Conservation (phyloP, 2,797 vertebrate species). For the Calcarius lapponicus region DNA sequence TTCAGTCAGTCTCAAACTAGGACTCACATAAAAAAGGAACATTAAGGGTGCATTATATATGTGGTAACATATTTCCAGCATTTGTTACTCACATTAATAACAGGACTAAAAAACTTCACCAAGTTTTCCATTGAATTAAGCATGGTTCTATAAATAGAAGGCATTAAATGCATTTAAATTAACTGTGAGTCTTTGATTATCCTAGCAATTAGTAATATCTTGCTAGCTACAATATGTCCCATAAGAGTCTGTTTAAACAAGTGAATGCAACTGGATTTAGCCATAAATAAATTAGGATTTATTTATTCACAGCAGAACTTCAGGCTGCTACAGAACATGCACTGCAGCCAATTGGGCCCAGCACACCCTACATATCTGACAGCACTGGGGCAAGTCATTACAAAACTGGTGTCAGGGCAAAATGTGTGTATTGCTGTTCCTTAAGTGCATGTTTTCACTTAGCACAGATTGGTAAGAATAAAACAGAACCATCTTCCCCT, state of each 20-base stretch:
- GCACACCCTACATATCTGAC: background rate
- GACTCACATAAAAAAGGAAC: background rate
- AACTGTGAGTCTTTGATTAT: slow-evolving; percentile 9
- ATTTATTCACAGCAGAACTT: background rate
- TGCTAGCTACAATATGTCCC: background rate
- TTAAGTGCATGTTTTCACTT: background rate
- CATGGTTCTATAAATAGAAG: slow-evolving; percentile 16
- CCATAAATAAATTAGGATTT: slow-evolving; percentile 45
- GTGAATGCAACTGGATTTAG: background rate
- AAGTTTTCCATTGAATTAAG: background rate
- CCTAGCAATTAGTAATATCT: slow-evolving; percentile 17
- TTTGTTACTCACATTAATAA: background rate
- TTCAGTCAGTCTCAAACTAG: background rate
- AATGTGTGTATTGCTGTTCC: background rate
- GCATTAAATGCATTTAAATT: slow-evolving; percentile 29
- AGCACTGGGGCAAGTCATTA: background rate
- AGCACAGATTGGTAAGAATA: background rate
- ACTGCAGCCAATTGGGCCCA: background rate
- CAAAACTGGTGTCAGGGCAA: background rate
- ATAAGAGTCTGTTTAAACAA: slow-evolving; percentile 3
- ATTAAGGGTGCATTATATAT: background rate
- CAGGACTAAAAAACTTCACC: background rate
- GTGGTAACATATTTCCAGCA: background rate
- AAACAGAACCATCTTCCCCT: background rate
- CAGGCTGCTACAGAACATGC: background rate